Percentiles rank a stretch among this genome's conserved stretches.
phyloP scores from a whole-genome alignment of 2,113 vertebrate genomes.

The Sapajus apella region DNA sequence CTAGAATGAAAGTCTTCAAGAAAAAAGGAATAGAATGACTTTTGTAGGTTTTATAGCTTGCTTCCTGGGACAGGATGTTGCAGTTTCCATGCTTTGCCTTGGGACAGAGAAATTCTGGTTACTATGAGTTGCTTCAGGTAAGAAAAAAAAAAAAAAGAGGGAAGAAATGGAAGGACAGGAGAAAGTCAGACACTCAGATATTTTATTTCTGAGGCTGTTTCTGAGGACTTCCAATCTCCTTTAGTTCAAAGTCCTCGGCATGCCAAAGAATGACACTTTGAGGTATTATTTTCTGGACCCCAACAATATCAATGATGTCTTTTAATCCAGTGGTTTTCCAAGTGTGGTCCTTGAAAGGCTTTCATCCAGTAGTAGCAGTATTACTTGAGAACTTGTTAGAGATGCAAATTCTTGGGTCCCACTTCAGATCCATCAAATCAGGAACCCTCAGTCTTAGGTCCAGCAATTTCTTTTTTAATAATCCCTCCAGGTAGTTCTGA shows the following conservation, averaged over 20 bases:
- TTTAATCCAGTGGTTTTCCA: background rate
- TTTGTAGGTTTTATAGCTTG: background rate
- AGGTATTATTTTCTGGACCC: background rate
- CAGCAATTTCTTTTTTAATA: background rate
- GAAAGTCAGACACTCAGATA: background rate
- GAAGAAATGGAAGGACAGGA: background rate
- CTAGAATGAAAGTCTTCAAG: background rate
- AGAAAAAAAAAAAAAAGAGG: background rate
- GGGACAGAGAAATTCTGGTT: background rate
- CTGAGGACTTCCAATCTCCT: background rate
- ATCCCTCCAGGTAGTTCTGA: background rate
- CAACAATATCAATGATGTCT: background rate
- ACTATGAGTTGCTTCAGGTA: background rate
- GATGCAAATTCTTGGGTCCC: background rate
- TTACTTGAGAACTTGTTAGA: background rate
- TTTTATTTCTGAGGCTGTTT: background rate
- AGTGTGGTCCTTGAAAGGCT: background rate
- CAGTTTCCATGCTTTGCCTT: background rate
- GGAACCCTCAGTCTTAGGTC: background rate
- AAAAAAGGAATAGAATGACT: background rate
- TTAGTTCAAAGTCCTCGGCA: background rate
- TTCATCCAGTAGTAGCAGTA: background rate
- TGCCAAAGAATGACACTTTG: background rate
- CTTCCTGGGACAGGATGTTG: background rate
- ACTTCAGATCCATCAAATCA: background rate